Base-by-base conservation (phyloP, 2,113 vertebrate species). In the Clarias gariepinus region DNA sequence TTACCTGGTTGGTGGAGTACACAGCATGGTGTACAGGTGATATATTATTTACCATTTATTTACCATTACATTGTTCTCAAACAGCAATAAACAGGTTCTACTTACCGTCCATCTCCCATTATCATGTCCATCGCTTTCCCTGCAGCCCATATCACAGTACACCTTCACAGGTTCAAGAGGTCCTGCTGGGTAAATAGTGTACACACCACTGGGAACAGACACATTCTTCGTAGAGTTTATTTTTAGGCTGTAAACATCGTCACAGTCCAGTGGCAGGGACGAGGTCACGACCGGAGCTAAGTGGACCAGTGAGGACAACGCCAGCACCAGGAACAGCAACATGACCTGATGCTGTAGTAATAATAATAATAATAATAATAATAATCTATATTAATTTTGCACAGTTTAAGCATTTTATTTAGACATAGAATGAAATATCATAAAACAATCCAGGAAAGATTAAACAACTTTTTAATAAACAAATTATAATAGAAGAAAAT, bases 311-410 rank as follows among this genome's bases (percentile, higher is more conserved):
- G 55, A 36, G 68, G 66, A 36, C 66, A 74, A 11, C 30, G 3
- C 30, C 10, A 73, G 8, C 19, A 60, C 23, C 52, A 84, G 30
- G 28, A 84, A 57, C 82, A 73, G 28, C 68, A 95, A 93, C 4
- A 85, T 91, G 90, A 95, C 95, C 12, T 94, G 94, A 0, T 94
- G 92, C 53, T 58, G 55, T 30, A 58, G 36, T 30, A 79, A 79
- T 19, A 58, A 79, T 58, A 30, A 79, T 57, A 57, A 57, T 79
- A 77, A 77, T 53, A 77, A 78, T 77, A 78, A 78, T 78, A n/a
- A n/a, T n/a, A n/a, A n/a, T n/a, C n/a, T n/a, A 19, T 19, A 8
- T n/a, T 19, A 6, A 52, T 19, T 36, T 36, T 47, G 41, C 6
- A 6, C 5, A 47, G 6, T 47, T 41, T 41, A 41, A 41, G 41